Base-by-base conservation (phyloP, 2,888 invertebrate genomes). In the Silvanus unidentatus region DNA sequence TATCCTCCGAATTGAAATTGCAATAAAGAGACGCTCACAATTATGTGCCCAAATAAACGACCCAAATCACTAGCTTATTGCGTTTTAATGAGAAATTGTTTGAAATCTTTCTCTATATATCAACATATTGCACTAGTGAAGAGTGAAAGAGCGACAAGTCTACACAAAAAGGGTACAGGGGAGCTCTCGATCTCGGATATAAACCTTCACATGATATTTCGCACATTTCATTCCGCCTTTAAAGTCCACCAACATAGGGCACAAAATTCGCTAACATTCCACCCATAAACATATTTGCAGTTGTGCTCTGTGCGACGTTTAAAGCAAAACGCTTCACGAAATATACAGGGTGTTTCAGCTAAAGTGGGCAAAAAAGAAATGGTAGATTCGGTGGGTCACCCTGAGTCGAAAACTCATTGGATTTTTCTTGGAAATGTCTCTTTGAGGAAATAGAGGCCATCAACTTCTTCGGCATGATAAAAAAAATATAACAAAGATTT, bases 51-150 rank as follows among this genome's bases (percentile, higher is more conserved):
- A 67, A 69, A 69, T 65, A 69, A 69, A 69, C 67, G 70, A 70
- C 69, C n/a, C n/a, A n/a, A 70, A 70, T 69, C 68, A 66, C 66
- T 62, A 65, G 66, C 68, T 68, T 65, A 65, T 68, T 68, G 68
- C 66, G 60, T 65, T 55, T 65, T 68, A 70, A 69, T 70, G 69
- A 70, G 69, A 70, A 69, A 69, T 69, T 70, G 69, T 70, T 70
- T 65, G 66, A 63, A 69, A 69, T 70, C 68, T 69, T 70, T 70
- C 67, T 66, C 62, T 59, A 58, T 55, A 57, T 57, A 53, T 54
- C 55, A 42, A 49, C 8, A 22, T 22, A 22, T 8, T 5, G 3
- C 22, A 22, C 22, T 22, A 22, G 43, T 22, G 22, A 22, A 22
- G 22, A 22, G 22, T 22, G 22, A 22, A 22, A 22, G 22, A 22